Evolutionary conservation across 1,140 invertebrate genomes (phyloP), one percentile per base, ranked within the genome.

Genomic region (Onthophagus taurus): DNA sequence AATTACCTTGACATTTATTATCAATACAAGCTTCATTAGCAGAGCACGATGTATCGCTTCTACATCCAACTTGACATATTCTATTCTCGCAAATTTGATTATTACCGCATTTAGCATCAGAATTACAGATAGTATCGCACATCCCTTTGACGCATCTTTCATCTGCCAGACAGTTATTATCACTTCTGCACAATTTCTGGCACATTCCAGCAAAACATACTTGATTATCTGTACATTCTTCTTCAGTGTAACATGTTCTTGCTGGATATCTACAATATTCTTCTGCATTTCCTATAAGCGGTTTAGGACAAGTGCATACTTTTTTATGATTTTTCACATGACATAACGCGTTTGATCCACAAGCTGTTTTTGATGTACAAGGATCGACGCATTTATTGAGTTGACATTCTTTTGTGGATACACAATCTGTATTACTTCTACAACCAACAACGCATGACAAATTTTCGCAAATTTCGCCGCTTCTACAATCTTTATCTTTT

Each of bases 31-130:
- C 80, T 59, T 87, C 73, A 39, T 81, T 67, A 44, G 63, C 67
- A 2, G 77, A 67, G 59, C 89, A 93, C 8, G 80, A 75, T n/a
- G 78, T 76, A 59, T 90, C 88, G 58, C 75, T 85, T 23, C 86
- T 72, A 59, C 88, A 92, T 12, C 88, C 88, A 51, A 81, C 74
- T 48, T 87, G 78, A 59, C 89, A 94, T 45, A 91, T 70, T 49
- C 89, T 75, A 52, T 85, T 88, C 59, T 85, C 79, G 58, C 89
- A 94, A 52, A 91, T 89, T 61, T 89, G 82, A 52, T 84, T 81
- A 0, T 74, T 60, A 21, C 74, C 74, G 58, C 90, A 94, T 39
- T 83, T 78, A 24, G 76, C 71, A 58, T 93, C 88, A 39, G 78
- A 86, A 59, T 88, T 91, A 54, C 86, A 92, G 13, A 91, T 79